These are phyloP conservation scores for Plutomurus gul DNA, from an alignment of 1,140 invertebrate species.

Conservation along the genomic window DNA sequence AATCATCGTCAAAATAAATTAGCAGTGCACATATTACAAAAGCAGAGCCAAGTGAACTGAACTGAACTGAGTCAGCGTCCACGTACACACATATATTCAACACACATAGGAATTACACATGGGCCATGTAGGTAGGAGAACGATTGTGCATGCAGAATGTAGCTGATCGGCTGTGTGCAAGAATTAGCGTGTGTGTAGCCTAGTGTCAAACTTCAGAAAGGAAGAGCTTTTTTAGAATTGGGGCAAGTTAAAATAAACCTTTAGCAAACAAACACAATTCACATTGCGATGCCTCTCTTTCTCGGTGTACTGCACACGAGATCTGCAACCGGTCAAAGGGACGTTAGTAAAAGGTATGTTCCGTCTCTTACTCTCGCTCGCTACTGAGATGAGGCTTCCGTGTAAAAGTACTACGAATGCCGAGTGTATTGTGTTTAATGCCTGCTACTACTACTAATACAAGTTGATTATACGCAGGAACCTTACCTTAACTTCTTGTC, in stretches of 20 bases:
- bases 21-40: not conserved
- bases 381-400: no score
- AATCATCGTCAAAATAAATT: not conserved
- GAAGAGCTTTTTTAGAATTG: slow-evolving; percentile 11
- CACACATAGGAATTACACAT: not conserved
- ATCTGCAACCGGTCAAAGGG: no score
- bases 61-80: no score
- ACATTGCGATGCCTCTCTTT: slow-evolving; percentile 12
- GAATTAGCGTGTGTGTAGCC: no score
- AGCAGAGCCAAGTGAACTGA: not conserved
- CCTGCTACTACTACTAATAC: no score
- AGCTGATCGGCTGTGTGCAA: no score
- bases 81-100: not conserved
- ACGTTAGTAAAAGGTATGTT: no score
- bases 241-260: slow-evolving; percentile 29
- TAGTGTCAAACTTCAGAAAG: not conserved
- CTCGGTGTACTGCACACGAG: not conserved
- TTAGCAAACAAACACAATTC: slow-evolving; percentile 24
- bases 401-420: no score
- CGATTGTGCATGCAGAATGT: not conserved
- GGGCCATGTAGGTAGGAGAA: not conserved
- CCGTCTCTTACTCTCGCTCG: no score
- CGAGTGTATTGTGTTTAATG: no score
- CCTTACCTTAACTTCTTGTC: no score
- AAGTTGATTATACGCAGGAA: no score